A percentile compares a stretch with the other conserved stretches of the same genome.
phyloP scores from a whole-genome alignment of 1,140 invertebrate species.

The Drosophila kurseongensis region DNA sequence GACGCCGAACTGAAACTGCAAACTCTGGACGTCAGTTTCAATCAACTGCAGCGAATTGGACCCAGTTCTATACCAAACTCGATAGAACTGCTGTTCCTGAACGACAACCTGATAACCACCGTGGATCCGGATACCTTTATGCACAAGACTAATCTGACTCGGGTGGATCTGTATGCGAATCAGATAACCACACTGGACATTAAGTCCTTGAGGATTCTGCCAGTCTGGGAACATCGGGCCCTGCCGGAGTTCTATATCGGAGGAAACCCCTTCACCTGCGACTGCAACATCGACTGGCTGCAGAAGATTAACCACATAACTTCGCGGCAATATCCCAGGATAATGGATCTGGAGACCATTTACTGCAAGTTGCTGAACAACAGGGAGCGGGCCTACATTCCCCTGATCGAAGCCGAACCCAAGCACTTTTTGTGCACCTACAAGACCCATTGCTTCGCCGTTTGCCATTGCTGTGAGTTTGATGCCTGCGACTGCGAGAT shows the following conservation, averaged over 20 bases:
- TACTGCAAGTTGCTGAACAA: slow-evolving; percentile 95
- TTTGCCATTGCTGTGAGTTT: slow-evolving; percentile 97
- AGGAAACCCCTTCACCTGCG: slow-evolving; percentile 94
- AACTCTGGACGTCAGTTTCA: slow-evolving; percentile 93
- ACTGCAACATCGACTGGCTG: slow-evolving; percentile 95
- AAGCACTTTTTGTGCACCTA: slow-evolving; percentile 97
- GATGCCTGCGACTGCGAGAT: slow-evolving; percentile 98
- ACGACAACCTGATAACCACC: slow-evolving; percentile 92
- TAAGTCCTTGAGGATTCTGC: slow-evolving; percentile 90
- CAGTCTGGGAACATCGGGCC: slow-evolving; percentile 88
- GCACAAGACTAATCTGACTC: slow-evolving; percentile 92
- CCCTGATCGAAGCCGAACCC: slow-evolving; percentile 92
- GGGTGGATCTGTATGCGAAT: slow-evolving; percentile 94
- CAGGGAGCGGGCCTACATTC: slow-evolving; percentile 91
- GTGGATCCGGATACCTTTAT: slow-evolving; percentile 93
- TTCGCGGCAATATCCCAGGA: slow-evolving; percentile 92
- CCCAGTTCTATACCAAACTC: slow-evolving; percentile 90
- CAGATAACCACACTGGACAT: slow-evolving; percentile 93
- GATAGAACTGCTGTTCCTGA: slow-evolving; percentile 92
- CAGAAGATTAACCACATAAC: slow-evolving; percentile 92
- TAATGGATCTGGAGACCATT: slow-evolving; percentile 96
- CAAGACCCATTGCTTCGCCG: slow-evolving; percentile 95
- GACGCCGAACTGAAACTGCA: slow-evolving; percentile 89
- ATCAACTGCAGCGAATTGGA: slow-evolving; percentile 90
- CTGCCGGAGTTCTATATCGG: slow-evolving; percentile 94